Evolutionary conservation across 2,797 vertebrate species (phyloP), one percentile per base, ranked within the genome.

Genomic region (Poecilia velifera): DNA sequence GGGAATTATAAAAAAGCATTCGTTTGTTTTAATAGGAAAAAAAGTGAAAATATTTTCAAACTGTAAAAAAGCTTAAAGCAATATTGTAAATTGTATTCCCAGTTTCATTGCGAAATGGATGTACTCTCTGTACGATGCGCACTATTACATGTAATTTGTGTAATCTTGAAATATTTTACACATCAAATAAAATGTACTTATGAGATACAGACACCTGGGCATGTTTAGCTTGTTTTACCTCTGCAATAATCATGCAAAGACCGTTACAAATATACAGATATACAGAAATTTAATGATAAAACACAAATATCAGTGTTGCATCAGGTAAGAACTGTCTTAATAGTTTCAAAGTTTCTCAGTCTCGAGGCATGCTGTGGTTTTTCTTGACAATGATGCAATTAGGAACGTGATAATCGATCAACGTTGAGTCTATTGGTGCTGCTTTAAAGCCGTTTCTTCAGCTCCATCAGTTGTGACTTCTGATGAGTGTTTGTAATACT

Each of bases 21-120:
- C 18, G 49, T 77, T 83, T 57, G 78, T 76, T 84, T 62, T 2
- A 16, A n/a, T 7, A 7, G 16, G 5, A 57, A 43, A 72, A 68
- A 41, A 49, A 16, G 57, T 34, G 34, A 3, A 53, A 53, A 1
- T 12, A 6, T 47, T 7, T 55, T 34, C 36, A 53, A 39, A 41
- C 34, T 53, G 49, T 39, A 39, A 53, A 53, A 47, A 14, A 41
- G 4, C 20, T 8, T 22, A 41, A 22, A 66, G 20, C 3, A 68
- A 0, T 25, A 20, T 36, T 41, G 10, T 22, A 68, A 71, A 45
- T 28, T 6, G 13, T 14, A 70, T 7, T 5, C 20, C 20, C 36
- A 41, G 25, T n/a, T 43, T n/a, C 16, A 71, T 45, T 71, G 66
- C 39, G 43, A 70, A 45, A 70, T n/a, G 6, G 1, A 20, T 41